Conservation (phyloP, 2,797 vertebrate genomes). For the Enteromius anoplus region DNA sequence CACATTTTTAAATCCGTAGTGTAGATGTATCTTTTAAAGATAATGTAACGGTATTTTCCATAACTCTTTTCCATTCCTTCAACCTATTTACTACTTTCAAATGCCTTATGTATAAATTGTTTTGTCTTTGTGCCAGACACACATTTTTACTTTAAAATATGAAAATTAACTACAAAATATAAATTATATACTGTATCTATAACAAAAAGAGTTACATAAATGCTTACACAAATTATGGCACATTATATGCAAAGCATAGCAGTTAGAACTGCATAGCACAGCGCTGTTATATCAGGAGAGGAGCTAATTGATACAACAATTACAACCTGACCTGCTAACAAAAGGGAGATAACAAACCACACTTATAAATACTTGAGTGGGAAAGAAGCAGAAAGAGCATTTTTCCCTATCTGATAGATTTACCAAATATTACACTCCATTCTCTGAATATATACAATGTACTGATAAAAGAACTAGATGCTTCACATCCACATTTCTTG, state of each 20-base stretch:
- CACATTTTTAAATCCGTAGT: not conserved
- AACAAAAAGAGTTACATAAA: not conserved
- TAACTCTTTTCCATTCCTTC: not conserved
- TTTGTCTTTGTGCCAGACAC: not conserved
- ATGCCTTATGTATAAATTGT: not conserved
- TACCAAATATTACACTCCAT: not conserved
- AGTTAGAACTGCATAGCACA: slow-evolving; percentile 53
- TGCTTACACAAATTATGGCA: not conserved
- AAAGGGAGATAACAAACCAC: slow-evolving; percentile 63
- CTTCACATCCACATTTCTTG: slow-evolving; percentile 29
- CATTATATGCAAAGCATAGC: slow-evolving; percentile 17
- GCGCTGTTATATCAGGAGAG: slow-evolving; percentile 69
- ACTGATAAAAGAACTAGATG: slow-evolving; percentile 42
- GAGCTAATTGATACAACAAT: slow-evolving; percentile 65
- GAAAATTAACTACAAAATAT: not conserved
- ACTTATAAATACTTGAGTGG: slow-evolving; percentile 57
- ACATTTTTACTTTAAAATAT: not conserved
- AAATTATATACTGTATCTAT: not conserved
- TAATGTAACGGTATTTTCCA: not conserved
- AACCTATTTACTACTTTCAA: not conserved
- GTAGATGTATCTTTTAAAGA: not conserved
- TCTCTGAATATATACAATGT: slow-evolving; percentile 1
- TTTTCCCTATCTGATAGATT: slow-evolving; percentile 35
- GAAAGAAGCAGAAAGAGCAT: slow-evolving; percentile 39
- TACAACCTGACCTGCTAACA: slow-evolving; percentile 61